These are phyloP conservation scores for Sinocyclocheilus rhinocerous DNA, from an alignment of 2,113 vertebrate species.

Conservation along the genomic window DNA sequence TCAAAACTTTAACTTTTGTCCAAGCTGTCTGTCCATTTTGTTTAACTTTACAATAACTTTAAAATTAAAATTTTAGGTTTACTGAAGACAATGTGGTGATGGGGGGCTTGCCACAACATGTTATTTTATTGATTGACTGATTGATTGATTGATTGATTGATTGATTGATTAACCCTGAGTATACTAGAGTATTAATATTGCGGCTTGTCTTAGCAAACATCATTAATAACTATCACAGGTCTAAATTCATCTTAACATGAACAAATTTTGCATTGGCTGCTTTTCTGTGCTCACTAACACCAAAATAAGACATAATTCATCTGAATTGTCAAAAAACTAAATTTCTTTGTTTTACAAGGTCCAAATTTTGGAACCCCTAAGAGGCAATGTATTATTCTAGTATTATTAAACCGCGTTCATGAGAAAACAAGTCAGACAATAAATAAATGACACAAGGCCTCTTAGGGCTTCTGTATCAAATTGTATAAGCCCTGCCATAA, in stretches of 20 bases:
- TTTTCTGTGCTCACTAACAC: neutral
- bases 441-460: neutral
- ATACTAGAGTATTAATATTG: neutral
- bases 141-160: no score
- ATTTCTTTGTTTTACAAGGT: neutral
- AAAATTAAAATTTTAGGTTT: neutral
- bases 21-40: neutral
- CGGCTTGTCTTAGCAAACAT: neutral
- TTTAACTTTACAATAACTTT: neutral
- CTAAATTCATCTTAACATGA: no score
- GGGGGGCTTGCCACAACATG: neutral
- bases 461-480: neutral
- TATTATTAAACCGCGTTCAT: neutral
- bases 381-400: neutral
- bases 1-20: neutral
- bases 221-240: neutral
- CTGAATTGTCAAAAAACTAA: neutral
- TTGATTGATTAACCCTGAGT: no score
- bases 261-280: neutral
- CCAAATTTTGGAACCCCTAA: neutral
- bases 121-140: no score
- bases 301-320: neutral
- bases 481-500: conserved; percentile 43
- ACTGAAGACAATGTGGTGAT: neutral
- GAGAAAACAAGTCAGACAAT: neutral